Conservation (phyloP, 2,113 vertebrate genomes). For the Ptyas mucosa region DNA sequence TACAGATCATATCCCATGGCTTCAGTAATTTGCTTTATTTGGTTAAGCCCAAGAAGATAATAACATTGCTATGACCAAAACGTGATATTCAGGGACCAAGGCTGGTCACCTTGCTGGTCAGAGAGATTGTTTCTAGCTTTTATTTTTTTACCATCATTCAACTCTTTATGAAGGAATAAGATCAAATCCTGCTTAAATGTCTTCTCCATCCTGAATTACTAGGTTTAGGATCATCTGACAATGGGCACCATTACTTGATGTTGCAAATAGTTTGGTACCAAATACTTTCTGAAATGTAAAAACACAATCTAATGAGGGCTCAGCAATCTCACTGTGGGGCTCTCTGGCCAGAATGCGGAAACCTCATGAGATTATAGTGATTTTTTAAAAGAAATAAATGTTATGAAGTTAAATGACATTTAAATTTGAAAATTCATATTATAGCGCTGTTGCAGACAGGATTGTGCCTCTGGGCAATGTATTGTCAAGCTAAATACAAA, state of each 20-base stretch:
- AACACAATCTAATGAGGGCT: neutral
- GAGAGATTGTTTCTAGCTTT: neutral
- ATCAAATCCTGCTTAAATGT: neutral
- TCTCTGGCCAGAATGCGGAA: neutral
- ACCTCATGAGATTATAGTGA: neutral
- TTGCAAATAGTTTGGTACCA: neutral
- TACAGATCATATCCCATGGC: neutral
- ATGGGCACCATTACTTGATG: neutral
- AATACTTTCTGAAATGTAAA: neutral
- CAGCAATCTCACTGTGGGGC: neutral
- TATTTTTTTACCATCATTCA: neutral
- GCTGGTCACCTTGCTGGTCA: neutral
- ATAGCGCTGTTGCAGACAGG: neutral
- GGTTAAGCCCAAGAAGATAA: neutral
- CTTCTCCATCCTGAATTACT: neutral
- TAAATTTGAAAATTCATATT: neutral
- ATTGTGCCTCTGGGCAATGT: neutral
- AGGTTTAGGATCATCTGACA: neutral
- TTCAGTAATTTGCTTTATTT: neutral
- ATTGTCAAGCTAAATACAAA: neutral
- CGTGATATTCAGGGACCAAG: neutral
- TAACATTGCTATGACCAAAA: neutral
- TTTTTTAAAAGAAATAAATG: neutral
- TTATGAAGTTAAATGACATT: neutral
- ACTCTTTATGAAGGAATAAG: neutral